Percentiles rank a stretch among this genome's conserved stretches.
Evolutionary conservation across 2,888 invertebrate species (phyloP).

Genomic region (Nephrocerus scutellatus): DNA sequence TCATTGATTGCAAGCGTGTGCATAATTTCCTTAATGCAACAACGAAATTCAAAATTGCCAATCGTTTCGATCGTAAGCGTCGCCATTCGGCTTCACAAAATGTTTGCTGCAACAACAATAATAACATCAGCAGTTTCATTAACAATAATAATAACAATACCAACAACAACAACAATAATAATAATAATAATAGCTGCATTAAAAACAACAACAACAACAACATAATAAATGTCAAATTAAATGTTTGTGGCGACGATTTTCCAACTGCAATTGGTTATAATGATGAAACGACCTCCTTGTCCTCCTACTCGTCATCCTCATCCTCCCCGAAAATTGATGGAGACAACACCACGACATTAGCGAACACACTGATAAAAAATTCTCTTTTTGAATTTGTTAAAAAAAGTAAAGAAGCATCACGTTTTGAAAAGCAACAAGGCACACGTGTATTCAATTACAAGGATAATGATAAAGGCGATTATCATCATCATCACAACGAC

Average conservation of each 20-base stretch:
- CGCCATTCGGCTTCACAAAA: conserved; percentile 51
- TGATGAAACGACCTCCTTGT: conserved; percentile 10
- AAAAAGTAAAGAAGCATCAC: too few relatives aligned
- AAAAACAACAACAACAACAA: conserved; percentile 12
- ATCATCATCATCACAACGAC: conserved; percentile 6
- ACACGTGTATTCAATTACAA: too few relatives aligned
- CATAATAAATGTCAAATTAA: conserved; percentile 1
- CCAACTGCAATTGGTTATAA: conserved; percentile 5
- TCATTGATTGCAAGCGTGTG: conserved; percentile 22
- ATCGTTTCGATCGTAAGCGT: conserved; percentile 53
- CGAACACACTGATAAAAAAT: neutral
- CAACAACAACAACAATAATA: conserved; percentile 25
- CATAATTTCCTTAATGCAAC: conserved; percentile 25
- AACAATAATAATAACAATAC: conserved; percentile 19
- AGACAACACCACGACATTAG: conserved; percentile 9
- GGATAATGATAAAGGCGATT: conserved; percentile 9
- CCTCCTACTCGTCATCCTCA: too few relatives aligned
- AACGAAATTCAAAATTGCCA: conserved; percentile 21
- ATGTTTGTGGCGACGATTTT: neutral
- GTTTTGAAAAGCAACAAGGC: too few relatives aligned
- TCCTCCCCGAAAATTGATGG: too few relatives aligned
- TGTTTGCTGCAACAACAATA: conserved; percentile 19
- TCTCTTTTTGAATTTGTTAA: too few relatives aligned
- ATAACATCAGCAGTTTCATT: conserved; percentile 3
- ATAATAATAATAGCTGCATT: conserved; percentile 26